These are phyloP conservation scores for Chrysolina oricalcia DNA, from an alignment of 2,888 invertebrate species.

Conservation along the genomic window DNA sequence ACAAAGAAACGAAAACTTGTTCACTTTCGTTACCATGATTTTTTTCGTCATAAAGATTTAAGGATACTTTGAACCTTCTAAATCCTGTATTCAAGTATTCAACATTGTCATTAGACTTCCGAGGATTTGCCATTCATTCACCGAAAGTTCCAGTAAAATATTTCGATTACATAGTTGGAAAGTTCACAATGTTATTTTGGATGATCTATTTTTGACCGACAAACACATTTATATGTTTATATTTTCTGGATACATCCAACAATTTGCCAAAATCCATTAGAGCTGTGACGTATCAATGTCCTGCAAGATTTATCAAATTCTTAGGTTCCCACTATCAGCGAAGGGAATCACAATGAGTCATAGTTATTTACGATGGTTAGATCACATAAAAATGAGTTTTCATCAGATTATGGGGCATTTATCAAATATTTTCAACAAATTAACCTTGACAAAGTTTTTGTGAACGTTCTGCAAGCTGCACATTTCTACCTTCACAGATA, in stretches of 20 bases:
- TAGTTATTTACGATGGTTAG: neutral
- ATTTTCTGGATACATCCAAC: constrained; percentile 35
- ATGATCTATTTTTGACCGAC: constrained; percentile 43
- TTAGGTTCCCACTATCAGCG: neutral
- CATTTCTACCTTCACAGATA: too few relatives aligned
- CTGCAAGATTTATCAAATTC: neutral
- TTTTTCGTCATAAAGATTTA: too few relatives aligned
- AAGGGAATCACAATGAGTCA: neutral
- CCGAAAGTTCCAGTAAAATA: constrained; percentile 5
- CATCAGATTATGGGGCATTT: too few relatives aligned
- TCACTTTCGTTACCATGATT: too few relatives aligned
- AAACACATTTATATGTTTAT: constrained; percentile 52
- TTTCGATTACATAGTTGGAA: constrained; percentile 17
- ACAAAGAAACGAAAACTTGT: too few relatives aligned
- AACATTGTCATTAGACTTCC: neutral
- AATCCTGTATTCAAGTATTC: neutral
- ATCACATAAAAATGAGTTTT: too few relatives aligned
- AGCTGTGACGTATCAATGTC: neutral
- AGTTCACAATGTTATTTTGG: constrained; percentile 34
- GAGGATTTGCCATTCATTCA: neutral
- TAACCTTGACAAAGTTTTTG: too few relatives aligned
- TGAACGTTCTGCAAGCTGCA: too few relatives aligned
- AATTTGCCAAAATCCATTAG: constrained; percentile 49
- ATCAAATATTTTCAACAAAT: too few relatives aligned
- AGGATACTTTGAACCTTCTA: too few relatives aligned